These are phyloP conservation scores for Desoria tigrina DNA, from an alignment of 2,888 invertebrate genomes.

Conservation along the genomic window DNA sequence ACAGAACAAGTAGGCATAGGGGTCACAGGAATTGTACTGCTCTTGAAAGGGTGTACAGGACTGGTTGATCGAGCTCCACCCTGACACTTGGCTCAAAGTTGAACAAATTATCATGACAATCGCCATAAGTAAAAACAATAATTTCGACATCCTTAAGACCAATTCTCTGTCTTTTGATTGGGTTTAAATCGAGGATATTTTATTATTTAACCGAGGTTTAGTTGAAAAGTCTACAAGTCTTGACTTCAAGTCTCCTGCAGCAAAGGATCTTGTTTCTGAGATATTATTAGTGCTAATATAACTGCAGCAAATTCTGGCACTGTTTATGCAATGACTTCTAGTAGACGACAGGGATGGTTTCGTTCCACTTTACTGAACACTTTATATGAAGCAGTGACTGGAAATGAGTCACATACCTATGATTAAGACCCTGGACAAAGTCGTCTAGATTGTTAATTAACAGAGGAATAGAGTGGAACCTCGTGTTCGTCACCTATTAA, in stretches of 20 bases:
- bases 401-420: conserved; percentile 1
- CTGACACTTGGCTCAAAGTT: neutral
- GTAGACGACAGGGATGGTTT: neutral
- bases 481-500: conserved; percentile 7
- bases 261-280: too few relatives aligned
- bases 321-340: too few relatives aligned
- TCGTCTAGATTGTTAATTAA: neutral
- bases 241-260: too few relatives aligned
- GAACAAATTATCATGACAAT: too few relatives aligned
- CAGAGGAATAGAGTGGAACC: neutral
- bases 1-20: conserved; percentile 7
- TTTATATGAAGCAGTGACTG: neutral
- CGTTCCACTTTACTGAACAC: conserved; percentile 4
- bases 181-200: too few relatives aligned
- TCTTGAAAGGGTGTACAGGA: conserved; percentile 12
- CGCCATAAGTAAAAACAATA: too few relatives aligned
- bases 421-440: conserved; percentile 6
- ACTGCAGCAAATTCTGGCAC: too few relatives aligned
- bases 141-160: too few relatives aligned
- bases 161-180: too few relatives aligned
- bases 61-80: conserved; percentile 14
- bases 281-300: too few relatives aligned
- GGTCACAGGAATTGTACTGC: conserved; percentile 16
- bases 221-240: too few relatives aligned
- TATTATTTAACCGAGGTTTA: too few relatives aligned